Conservation (phyloP, 2,888 invertebrate species). For the Luperina nickerlii region DNA sequence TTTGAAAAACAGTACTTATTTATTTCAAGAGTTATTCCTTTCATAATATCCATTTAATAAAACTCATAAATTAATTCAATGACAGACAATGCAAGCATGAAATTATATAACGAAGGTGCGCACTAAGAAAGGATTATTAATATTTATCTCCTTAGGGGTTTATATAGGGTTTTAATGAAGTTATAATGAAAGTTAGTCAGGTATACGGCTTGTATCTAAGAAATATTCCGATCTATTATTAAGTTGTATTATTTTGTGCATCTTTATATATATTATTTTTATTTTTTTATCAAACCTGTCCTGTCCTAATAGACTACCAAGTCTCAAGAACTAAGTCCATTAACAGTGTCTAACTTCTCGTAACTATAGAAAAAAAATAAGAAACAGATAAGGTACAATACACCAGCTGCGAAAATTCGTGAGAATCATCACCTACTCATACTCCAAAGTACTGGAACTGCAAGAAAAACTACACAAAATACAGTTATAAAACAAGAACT, state of each 20-base stretch:
- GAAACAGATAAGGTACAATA: conserved; percentile 6
- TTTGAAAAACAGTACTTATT: not conserved
- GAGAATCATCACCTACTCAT: conserved; percentile 31
- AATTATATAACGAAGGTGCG: not conserved
- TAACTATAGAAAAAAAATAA: not conserved
- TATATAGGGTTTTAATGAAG: not conserved
- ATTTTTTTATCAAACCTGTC: not conserved
- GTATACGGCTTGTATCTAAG: not conserved
- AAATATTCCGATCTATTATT: not conserved
- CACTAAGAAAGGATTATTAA: not conserved
- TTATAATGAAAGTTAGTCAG: not conserved
- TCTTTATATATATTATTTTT: not conserved
- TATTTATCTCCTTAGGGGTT: not conserved
- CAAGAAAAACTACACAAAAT: conserved; percentile 62
- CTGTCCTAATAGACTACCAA: not conserved
- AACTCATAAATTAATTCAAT: not conserved
- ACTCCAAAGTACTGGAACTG: conserved; percentile 28
- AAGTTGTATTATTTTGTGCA: not conserved
- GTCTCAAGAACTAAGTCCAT: not conserved
- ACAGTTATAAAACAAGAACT: conserved; percentile 55
- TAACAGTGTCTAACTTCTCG: not conserved
- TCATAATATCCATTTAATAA: not conserved
- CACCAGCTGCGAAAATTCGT: conserved; percentile 13
- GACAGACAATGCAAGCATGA: not conserved
- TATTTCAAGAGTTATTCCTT: not conserved